phyloP scores from a whole-genome alignment of 2,113 vertebrate species.

The Platysteira castanea region DNA sequence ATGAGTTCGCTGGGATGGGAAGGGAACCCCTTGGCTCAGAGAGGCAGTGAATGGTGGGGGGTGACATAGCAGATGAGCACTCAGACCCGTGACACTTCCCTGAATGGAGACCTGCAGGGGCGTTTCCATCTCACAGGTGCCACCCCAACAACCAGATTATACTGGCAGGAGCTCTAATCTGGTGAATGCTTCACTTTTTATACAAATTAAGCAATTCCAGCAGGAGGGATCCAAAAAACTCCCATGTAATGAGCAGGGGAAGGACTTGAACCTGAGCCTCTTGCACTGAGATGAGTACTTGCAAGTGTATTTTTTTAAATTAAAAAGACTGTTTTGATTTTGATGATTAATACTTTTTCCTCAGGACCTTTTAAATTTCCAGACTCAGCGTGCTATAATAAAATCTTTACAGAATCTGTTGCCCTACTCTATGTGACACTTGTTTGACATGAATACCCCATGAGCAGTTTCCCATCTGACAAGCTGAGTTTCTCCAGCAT shows the following conservation, averaged over 20 bases:
- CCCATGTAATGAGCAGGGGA: neutral
- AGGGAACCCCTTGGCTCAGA: neutral
- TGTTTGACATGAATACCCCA: neutral
- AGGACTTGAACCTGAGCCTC: neutral
- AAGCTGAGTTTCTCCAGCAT: neutral
- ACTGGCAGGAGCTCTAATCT: neutral
- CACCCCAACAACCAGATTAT: neutral
- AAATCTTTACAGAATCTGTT: neutral
- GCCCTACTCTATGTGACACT: neutral
- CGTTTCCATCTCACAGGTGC: neutral
- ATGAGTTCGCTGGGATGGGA: rapidly evolving
- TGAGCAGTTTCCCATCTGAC: neutral
- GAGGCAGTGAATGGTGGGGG: neutral
- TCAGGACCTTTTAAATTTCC: neutral
- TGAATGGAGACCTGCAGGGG: neutral
- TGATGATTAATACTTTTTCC: neutral
- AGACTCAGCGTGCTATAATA: neutral
- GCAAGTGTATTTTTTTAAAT: neutral
- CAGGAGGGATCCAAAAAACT: neutral
- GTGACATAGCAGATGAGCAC: rapidly evolving
- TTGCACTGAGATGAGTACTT: neutral
- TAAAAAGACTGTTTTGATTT: neutral
- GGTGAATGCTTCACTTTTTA: neutral
- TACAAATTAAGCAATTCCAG: neutral
- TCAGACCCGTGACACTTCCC: neutral